These are phyloP conservation scores for Aurelia coerulea DNA, from an alignment of 30 jellyfish, hydroid and myxozoan species.

Conservation along the genomic window DNA sequence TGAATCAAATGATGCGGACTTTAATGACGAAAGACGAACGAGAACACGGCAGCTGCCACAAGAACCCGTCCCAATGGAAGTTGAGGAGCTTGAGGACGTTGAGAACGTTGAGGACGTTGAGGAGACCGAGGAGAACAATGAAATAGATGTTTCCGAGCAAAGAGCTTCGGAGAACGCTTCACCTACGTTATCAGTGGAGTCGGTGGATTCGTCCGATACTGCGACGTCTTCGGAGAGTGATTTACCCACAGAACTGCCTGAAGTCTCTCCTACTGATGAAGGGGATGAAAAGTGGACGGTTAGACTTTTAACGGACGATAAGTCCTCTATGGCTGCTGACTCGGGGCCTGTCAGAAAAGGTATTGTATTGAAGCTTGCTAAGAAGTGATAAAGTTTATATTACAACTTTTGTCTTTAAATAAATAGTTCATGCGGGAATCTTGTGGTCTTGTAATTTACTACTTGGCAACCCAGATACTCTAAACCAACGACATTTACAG, in stretches of 20 bases:
- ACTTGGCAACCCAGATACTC: too few species aligned
- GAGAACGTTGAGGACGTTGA: background rate
- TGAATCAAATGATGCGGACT: background rate
- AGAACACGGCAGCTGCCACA: background rate
- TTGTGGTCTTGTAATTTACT: too few species aligned
- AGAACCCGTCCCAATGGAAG: background rate
- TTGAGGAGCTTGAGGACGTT: background rate
- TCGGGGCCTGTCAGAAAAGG: slow-evolving; percentile 87
- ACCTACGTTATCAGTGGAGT: background rate
- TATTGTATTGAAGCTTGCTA: slow-evolving; percentile 96
- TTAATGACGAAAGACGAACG: background rate
- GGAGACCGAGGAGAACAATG: slow-evolving; percentile 1
- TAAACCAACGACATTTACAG: too few species aligned
- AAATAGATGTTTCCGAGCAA: background rate
- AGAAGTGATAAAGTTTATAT: slow-evolving; percentile 55
- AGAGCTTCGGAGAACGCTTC: background rate
- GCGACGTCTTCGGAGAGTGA: slow-evolving; percentile 41
- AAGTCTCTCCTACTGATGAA: slow-evolving; percentile 22
- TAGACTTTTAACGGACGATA: slow-evolving; percentile 57
- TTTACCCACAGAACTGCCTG: slow-evolving; percentile 29
- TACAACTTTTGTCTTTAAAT: background rate
- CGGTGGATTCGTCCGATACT: background rate
- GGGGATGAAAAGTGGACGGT: slow-evolving; percentile 93
- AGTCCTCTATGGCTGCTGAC: slow-evolving; percentile 57
- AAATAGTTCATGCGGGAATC: too few species aligned